phyloP scores from a whole-genome alignment of 2,797 vertebrate genomes.

The Myiothlypis coronata region DNA sequence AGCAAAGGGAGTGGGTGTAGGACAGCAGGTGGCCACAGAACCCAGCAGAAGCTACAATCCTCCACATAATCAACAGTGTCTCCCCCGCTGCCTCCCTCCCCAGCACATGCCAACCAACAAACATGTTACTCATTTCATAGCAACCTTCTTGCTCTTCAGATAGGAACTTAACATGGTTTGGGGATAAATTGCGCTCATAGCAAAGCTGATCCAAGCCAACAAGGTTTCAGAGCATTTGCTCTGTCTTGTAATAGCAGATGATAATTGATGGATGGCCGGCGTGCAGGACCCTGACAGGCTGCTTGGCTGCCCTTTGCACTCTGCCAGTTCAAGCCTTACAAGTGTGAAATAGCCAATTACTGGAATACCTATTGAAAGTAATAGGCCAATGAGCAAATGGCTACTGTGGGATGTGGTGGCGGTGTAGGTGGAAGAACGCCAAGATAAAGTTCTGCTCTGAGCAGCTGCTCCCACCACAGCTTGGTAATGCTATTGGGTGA shows the following conservation, averaged over 20 bases:
- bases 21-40: constrained; percentile 31
- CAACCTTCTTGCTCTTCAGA: constrained; percentile 54
- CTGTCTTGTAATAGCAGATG: constrained; percentile 84
- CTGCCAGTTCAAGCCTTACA: constrained; percentile 91
- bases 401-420: constrained; percentile 81
- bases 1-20: neutral
- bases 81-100: neutral
- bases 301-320: constrained; percentile 93
- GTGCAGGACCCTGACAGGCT: constrained; percentile 86
- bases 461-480: constrained; percentile 79
- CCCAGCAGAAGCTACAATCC: constrained; percentile 31
- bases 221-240: constrained; percentile 78
- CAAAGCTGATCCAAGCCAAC: constrained; percentile 77
- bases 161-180: constrained; percentile 63
- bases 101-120: constrained; percentile 45
- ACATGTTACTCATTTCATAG: constrained; percentile 37
- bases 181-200: constrained; percentile 70
- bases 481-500: constrained; percentile 69
- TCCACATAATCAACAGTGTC: neutral
- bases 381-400: constrained; percentile 94
- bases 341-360: constrained; percentile 99
- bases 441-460: constrained; percentile 85
- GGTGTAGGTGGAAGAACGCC: constrained; percentile 76
- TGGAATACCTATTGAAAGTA: constrained; percentile 86
- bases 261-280: constrained; percentile 93